These are phyloP conservation scores for Turritopsis rubra DNA, from an alignment of 30 jellyfish, hydroid and myxozoan genomes.

Conservation along the genomic window DNA sequence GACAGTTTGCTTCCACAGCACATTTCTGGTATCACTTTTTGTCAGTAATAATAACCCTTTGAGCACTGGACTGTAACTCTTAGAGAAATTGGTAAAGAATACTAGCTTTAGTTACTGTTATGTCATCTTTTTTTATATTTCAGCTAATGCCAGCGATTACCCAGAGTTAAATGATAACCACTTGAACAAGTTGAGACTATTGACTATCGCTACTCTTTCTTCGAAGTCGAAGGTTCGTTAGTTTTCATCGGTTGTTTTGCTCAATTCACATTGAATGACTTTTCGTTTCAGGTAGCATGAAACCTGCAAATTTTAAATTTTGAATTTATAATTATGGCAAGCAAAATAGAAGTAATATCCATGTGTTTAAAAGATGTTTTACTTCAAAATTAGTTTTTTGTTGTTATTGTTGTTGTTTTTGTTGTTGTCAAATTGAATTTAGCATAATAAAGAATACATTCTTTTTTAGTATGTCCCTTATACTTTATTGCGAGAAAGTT, in stretches of 20 bases:
- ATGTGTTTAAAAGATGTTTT: not conserved
- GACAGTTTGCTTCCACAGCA: too few relatives aligned
- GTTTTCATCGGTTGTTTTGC: not conserved
- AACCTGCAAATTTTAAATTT: too few relatives aligned
- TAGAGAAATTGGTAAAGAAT: not conserved
- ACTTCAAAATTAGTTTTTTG: too few relatives aligned
- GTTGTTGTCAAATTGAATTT: not conserved
- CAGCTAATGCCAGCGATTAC: constrained; percentile 14
- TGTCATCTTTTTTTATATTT: not conserved
- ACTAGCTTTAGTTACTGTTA: not conserved
- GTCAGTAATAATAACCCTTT: too few relatives aligned
- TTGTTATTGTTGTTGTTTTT: not conserved
- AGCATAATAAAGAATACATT: not conserved
- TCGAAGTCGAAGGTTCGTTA: constrained; percentile 56
- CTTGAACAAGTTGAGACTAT: constrained; percentile 65
- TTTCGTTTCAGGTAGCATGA: too few relatives aligned
- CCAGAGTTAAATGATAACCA: constrained; percentile 80
- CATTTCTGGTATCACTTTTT: too few relatives aligned
- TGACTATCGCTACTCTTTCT: constrained; percentile 87
- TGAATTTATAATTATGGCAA: too few relatives aligned
- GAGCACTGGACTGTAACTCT: too few relatives aligned
- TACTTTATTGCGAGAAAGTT: constrained; percentile 43
- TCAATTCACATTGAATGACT: not conserved
- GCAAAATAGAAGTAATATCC: too few relatives aligned
- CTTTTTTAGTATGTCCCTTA: constrained; percentile 59